phyloP scores from a whole-genome alignment of 2,888 invertebrate species.

The Latrodectus hesperus region DNA sequence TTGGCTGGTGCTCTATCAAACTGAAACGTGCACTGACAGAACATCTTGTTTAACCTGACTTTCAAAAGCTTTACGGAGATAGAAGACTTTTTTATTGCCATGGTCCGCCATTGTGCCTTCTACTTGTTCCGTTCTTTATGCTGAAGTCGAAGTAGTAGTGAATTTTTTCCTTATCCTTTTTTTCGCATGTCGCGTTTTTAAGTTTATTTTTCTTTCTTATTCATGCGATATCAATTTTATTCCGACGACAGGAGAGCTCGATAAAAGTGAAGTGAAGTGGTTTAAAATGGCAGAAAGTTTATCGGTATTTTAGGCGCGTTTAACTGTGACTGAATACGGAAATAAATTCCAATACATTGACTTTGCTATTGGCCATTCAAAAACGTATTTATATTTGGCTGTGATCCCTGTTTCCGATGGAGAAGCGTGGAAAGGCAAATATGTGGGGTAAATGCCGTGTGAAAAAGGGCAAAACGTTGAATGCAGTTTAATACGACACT shows the following conservation, averaged over 20 bases:
- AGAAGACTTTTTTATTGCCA: slow-evolving; percentile 66
- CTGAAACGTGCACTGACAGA: slow-evolving; percentile 68
- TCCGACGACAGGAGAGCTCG: slow-evolving; percentile 63
- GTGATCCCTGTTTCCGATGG: slow-evolving; percentile 59
- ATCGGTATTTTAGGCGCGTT: slow-evolving; percentile 66
- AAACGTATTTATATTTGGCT: slow-evolving; percentile 68
- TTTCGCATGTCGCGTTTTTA: slow-evolving; percentile 33
- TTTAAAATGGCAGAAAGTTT: slow-evolving; percentile 67
- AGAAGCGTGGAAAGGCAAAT: slow-evolving; percentile 27
- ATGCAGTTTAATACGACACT: slow-evolving; percentile 63
- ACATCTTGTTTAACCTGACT: slow-evolving; percentile 69
- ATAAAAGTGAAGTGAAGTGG: slow-evolving; percentile 67
- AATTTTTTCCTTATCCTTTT: slow-evolving; percentile 6
- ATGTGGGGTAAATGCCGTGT: slow-evolving; percentile 61
- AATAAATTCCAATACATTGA: slow-evolving; percentile 69
- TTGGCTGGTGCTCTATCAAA: slow-evolving; percentile 68
- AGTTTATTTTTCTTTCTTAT: slow-evolving; percentile 59
- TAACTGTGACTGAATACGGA: slow-evolving; percentile 67
- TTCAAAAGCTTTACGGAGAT: slow-evolving; percentile 67
- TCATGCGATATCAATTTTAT: slow-evolving; percentile 62
- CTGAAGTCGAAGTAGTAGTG: slow-evolving; percentile 55
- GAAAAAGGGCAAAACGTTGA: slow-evolving; percentile 52
- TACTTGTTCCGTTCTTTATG: slow-evolving; percentile 46
- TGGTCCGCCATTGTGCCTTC: slow-evolving; percentile 51
- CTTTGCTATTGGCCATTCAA: slow-evolving; percentile 61